Evolutionary conservation across 2,888 invertebrate species (phyloP).

Genomic region (Tetranychus piercei): DNA sequence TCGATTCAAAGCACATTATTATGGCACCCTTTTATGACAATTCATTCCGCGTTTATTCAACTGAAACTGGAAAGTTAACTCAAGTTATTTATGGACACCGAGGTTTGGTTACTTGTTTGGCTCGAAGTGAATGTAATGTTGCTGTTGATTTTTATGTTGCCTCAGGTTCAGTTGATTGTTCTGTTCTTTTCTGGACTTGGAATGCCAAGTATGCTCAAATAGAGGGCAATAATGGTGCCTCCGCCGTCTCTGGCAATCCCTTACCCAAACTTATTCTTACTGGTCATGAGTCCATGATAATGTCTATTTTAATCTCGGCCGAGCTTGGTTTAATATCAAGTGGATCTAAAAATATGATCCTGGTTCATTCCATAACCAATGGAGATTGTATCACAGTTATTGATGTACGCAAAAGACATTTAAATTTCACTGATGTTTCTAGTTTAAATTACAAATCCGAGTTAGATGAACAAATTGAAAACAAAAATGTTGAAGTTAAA

Average conservation of each 20-base stretch:
- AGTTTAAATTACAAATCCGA: not conserved
- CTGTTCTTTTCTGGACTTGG: conserved; percentile 97
- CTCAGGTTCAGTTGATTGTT: conserved; percentile 93
- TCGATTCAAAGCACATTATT: conserved; percentile 85
- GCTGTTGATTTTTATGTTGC: conserved; percentile 98
- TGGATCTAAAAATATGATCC: conserved; percentile 36
- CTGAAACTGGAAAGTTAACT: conserved; percentile 92
- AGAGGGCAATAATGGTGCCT: conserved; percentile 19
- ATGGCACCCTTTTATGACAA: conserved; percentile 99
- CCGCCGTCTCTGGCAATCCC: conserved; percentile 17
- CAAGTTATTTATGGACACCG: conserved; percentile 98
- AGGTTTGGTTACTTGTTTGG: conserved; percentile 92
- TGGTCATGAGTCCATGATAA: conserved; percentile 89
- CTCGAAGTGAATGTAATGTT: conserved; percentile 92
- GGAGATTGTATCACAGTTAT: conserved; percentile 22
- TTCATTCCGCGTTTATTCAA: conserved; percentile 89
- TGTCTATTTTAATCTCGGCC: conserved; percentile 86
- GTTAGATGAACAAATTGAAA: not conserved
- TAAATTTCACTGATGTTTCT: not conserved
- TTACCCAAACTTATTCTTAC: conserved; percentile 79
- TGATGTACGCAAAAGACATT: conserved; percentile 18
- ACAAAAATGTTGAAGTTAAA: conserved; percentile 15
- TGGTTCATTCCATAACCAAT: conserved; percentile 22
- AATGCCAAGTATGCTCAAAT: conserved; percentile 42
- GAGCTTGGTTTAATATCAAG: conserved; percentile 93